Conservation (phyloP, 2,113 vertebrate genomes). For the Sphyrna mokarran region DNA sequence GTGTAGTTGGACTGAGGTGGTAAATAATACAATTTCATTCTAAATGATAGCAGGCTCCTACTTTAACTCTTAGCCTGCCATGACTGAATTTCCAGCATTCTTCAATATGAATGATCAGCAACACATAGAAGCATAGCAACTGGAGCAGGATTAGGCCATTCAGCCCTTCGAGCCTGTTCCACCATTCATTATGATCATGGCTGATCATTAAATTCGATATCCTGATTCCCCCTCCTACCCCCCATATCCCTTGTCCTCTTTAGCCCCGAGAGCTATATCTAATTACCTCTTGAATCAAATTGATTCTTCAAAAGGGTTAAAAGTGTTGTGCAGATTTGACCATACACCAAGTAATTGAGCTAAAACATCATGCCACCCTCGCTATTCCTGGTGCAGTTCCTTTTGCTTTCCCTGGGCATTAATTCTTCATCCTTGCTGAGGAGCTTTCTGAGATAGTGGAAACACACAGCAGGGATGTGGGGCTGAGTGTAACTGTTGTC, state of each 20-base stretch:
- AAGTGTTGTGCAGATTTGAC: neutral
- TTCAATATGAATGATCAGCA: neutral
- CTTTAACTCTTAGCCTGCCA: conserved; percentile 10
- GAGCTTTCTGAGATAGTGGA: neutral
- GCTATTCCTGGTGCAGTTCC: no score
- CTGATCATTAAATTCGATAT: no score
- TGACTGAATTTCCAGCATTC: neutral
- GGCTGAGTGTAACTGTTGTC: neutral
- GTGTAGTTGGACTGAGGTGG: neutral
- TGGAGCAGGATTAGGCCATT: no score
- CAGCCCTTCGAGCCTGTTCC: no score
- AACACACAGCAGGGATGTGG: neutral
- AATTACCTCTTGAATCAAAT: no score
- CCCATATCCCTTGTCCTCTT: no score
- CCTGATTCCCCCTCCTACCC: no score
- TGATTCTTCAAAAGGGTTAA: neutral
- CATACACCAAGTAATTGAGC: neutral
- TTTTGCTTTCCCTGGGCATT: neutral
- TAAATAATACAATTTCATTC: neutral
- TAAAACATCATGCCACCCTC: neutral
- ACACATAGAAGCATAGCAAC: no score
- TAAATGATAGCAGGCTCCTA: neutral
- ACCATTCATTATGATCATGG: no score
- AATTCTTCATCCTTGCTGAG: neutral
- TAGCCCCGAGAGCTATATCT: no score